phyloP scores from a whole-genome alignment of 2,113 vertebrate species.

The Onychostoma macrolepis region DNA sequence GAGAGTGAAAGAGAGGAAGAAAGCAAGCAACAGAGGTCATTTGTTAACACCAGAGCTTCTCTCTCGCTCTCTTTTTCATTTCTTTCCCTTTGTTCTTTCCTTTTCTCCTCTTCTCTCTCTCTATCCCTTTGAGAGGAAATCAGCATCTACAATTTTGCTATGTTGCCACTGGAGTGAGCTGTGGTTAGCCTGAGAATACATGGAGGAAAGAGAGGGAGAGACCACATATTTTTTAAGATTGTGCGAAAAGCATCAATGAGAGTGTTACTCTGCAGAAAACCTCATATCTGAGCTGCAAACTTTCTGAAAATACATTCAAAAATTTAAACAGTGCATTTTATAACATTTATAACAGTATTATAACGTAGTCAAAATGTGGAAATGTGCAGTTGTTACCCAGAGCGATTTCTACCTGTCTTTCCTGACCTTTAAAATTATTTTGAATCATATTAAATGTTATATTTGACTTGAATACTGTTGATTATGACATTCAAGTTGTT shows the following conservation, averaged over 20 bases:
- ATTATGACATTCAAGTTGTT: neutral
- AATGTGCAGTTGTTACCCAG: neutral
- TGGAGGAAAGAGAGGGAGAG: neutral
- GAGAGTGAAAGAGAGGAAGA: constrained; percentile 53
- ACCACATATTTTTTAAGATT: neutral
- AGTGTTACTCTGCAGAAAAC: neutral
- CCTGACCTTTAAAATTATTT: neutral
- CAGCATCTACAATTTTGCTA: constrained; percentile 31
- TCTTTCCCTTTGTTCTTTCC: constrained; percentile 43
- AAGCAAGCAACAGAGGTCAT: constrained; percentile 62
- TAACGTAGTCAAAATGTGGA: too few relatives aligned
- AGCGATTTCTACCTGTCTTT: neutral
- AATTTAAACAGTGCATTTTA: too few relatives aligned
- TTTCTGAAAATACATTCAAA: neutral
- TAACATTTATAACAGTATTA: too few relatives aligned
- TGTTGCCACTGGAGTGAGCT: constrained; percentile 58
- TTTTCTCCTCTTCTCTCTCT: constrained; percentile 24
- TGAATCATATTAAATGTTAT: neutral
- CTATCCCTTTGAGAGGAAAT: constrained; percentile 2
- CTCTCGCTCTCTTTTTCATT: constrained; percentile 44
- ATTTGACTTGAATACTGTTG: neutral
- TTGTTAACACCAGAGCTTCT: constrained; percentile 64
- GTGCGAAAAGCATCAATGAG: neutral
- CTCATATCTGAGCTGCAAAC: neutral
- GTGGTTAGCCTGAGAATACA: constrained; percentile 29